Base-by-base conservation (phyloP, 2,113 vertebrate species). In the Anas platyrhynchos region DNA sequence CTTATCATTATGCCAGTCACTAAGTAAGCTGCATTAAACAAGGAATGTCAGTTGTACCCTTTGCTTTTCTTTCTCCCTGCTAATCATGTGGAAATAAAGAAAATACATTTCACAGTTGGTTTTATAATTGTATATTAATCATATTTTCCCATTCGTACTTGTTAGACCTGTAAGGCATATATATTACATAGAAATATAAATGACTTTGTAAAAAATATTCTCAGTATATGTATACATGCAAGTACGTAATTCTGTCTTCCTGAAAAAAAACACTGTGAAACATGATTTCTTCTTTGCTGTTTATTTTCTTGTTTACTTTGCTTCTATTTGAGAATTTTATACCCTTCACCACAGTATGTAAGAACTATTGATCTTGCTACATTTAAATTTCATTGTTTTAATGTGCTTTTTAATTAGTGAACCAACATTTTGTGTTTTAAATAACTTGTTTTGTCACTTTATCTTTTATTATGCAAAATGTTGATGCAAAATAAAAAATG, bases 1-100 rank as follows among this genome's bases (percentile, higher is more conserved):
- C 97, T 97, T 97, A 97, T 97, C 95, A 92, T 97, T 92, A 95
- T 97, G 98, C 96, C 97, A 96, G 94, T 94, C 94, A 96, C 97
- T 94, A 93, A 95, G 95, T 91, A 94, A 97, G 95, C 86, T 95
- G 97, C 95, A 97, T 97, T 97, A 98, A 97, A 97, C 96, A 97
- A 97, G 95, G 94, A 97, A 94, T 97, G 96, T 97, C 97, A 97
- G 94, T 94, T 2, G 41, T 88, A 95, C 48, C 36, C 83, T 67
- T 92, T 90, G 87, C 94, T 94, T 88, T 86, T 87, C 91, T 94
- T 95, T 95, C 95, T 96, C 83, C 36, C 63, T 56, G 14, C 67
- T 82, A 87, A 92, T 72, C 78, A 87, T 29, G 71, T 96, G 81
- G 83, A 94, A 97, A 94, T 84, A 96, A 93, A 96, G 93, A 93